Base-by-base conservation (phyloP, 2,888 invertebrate species). In the Choreutis nemorana region DNA sequence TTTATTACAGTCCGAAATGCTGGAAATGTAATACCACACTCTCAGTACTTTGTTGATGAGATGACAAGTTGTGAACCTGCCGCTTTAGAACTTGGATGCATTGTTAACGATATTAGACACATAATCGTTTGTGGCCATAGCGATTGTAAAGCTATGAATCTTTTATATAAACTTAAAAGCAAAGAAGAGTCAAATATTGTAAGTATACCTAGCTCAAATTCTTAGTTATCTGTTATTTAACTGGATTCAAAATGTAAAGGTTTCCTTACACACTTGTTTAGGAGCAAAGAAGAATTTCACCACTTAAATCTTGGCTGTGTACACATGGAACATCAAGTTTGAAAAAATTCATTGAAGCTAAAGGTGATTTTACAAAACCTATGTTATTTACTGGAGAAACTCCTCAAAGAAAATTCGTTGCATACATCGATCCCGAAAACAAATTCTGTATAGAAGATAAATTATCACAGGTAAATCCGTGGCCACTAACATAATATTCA, bases 81-180 rank as follows among this genome's bases (percentile, higher is more conserved):
- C 4, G 97, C 96, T 3, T 70, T 98, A 43, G 97, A 98, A 71
- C 81, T 98, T 30, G 96, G 94, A 13, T 97, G 97, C 61, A 87
- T 96, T 11, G 84, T 94, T 22, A 95, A 96, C 56, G 87, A 93
- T 45, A 93, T 97, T 40, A 81, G 89, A 35, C 94, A 97, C 55
- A 87, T 97, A 22, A 91, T 97, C 38, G 94, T 98, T 2, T 97
- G 97, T 57, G 98, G 98, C 0, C 97, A 98, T 60, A 96, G 97
- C 36, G 97, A 98, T 60, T 98, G 98, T 63, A 97, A 97, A 83
- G 97, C 97, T 2, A 97, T 97, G 89, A 95, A 96, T 81, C 81
- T 95, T 32, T 77, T 97, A 2, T 91, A 94, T 59, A 85, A 88
- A 49, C 67, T 97, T 31, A 86, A 87, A 50, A 89, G 90, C 67